phyloP scores from a whole-genome alignment of 2,888 invertebrate species.

The Cheiracanthium punctorium region DNA sequence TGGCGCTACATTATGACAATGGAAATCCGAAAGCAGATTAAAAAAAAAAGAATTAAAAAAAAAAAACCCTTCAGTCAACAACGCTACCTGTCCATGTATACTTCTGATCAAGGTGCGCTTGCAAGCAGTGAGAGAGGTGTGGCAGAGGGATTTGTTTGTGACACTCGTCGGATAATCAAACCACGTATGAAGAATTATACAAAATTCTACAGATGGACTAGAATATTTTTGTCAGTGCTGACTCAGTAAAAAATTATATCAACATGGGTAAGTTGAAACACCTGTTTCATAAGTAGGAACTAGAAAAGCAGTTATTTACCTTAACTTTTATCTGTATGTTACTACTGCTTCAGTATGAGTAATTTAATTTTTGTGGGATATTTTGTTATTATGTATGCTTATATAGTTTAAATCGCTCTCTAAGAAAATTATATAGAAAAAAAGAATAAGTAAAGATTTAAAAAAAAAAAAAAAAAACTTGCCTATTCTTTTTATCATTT shows the following conservation, averaged over 20 bases:
- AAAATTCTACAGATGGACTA: conserved; percentile 12
- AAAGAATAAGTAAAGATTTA: no score
- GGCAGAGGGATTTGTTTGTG: background rate
- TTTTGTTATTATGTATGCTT: no score
- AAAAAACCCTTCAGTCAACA: background rate
- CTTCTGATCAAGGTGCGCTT: background rate
- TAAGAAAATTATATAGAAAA: no score
- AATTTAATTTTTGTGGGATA: no score
- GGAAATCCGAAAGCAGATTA: background rate
- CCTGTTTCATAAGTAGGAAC: background rate
- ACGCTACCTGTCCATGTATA: background rate
- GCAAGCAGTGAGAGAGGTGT: background rate
- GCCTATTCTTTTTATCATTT: no score
- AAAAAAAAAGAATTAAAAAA: background rate
- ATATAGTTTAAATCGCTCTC: no score
- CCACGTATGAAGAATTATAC: conserved; percentile 1
- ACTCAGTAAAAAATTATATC: background rate
- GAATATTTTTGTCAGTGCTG: background rate
- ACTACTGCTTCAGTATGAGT: no score
- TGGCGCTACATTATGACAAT: background rate
- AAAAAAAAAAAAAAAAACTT: no score
- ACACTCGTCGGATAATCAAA: background rate
- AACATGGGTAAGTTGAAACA: background rate
- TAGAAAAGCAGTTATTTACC: no score
- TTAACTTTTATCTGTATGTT: no score